Evolutionary conservation across 2,113 vertebrate species (phyloP).

Genomic region (Sminthopsis crassicaudata): DNA sequence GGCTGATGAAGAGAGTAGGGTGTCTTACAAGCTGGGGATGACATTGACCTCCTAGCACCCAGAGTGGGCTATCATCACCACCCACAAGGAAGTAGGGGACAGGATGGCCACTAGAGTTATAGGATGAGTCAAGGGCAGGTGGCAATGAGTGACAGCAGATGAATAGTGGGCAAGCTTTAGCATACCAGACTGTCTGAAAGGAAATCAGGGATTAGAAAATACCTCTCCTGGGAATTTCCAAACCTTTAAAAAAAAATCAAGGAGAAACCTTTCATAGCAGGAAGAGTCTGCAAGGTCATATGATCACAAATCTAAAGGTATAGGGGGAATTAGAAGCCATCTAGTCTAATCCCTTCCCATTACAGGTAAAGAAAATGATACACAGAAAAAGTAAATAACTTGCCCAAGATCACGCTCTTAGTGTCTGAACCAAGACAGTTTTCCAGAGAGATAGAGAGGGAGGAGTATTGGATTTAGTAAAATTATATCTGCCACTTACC

Average conservation of each 20-base stretch:
- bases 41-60: not conserved
- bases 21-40: not conserved
- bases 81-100: not conserved
- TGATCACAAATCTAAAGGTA: not conserved
- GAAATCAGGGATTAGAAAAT: not conserved
- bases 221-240: not conserved
- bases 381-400: not conserved
- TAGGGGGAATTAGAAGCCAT: not conserved
- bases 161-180: not conserved
- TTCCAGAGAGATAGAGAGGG: not conserved
- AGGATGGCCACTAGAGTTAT: not conserved
- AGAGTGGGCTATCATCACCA: not conserved
- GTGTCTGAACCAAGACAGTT: not conserved
- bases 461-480: not conserved
- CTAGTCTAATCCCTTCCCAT: not conserved
- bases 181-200: not conserved
- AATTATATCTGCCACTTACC: not conserved
- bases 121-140: not conserved
- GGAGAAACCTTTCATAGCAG: not conserved
- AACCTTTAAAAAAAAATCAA: not conserved
- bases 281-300: not conserved
- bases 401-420: not conserved
- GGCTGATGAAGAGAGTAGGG: not conserved
- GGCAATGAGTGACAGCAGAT: not conserved
- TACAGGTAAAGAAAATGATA: not conserved